Evolutionary conservation across 2,113 vertebrate genomes (phyloP).

Genomic region (Sciurus niger): DNA sequence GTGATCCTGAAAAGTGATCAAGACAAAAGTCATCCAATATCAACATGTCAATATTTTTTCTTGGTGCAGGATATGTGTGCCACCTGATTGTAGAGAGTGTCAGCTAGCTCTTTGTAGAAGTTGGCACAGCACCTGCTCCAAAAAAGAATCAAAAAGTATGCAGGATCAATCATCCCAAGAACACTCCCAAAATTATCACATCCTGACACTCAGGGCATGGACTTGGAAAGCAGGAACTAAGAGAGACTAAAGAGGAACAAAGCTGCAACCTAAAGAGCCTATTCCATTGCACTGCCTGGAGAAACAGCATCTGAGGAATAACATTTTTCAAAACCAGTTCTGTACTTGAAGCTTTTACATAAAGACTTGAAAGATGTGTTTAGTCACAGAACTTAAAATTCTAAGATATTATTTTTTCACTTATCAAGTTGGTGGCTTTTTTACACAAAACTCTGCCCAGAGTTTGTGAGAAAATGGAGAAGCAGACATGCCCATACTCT

Average conservation of each 20-base stretch:
- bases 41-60: background rate
- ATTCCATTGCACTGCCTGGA: background rate
- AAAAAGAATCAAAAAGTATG: background rate
- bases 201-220: background rate
- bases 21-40: too few species aligned
- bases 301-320: background rate
- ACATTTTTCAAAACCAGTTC: background rate
- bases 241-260: background rate
- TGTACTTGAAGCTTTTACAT: constrained; percentile 1
- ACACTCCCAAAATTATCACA: background rate
- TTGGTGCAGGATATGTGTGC: fast-evolving
- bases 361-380: constrained; percentile 47
- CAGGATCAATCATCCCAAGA: background rate
- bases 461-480: background rate
- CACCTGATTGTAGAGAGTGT: background rate
- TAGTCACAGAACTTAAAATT: constrained; percentile 49
- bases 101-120: too few species aligned
- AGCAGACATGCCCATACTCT: too few species aligned
- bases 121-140: background rate
- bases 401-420: constrained; percentile 18
- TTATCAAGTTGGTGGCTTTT: constrained; percentile 11
- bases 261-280: background rate
- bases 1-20: background rate
- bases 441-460: constrained; percentile 13
- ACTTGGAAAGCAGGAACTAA: background rate